Percentiles rank a stretch among this genome's conserved stretches.
phyloP scores from a whole-genome alignment of 2,113 vertebrate species.

The Paratilapia polleni region DNA sequence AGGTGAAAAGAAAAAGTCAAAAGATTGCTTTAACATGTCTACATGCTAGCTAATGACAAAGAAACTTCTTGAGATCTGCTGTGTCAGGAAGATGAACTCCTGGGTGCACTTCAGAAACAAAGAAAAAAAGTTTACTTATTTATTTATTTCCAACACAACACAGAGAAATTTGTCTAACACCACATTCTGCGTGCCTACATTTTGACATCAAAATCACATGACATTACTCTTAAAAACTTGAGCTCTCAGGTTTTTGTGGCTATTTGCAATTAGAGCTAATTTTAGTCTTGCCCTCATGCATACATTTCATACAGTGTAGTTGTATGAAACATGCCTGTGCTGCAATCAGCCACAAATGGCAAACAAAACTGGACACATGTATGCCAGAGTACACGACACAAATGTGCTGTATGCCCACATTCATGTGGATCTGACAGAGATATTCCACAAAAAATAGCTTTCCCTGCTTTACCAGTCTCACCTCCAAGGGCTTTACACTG shows the following conservation, averaged over 20 bases:
- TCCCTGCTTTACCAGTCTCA: not conserved
- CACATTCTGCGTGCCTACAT: not conserved
- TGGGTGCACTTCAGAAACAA: not conserved
- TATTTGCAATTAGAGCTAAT: constrained; percentile 40
- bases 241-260: constrained; percentile 29
- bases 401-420: constrained; percentile 27
- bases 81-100: not conserved
- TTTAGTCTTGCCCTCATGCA: constrained; percentile 52
- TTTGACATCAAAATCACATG: constrained; percentile 25
- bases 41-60: not conserved
- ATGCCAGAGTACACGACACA: constrained; percentile 37
- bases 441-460: constrained; percentile 18
- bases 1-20: not conserved
- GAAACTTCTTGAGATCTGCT: not conserved
- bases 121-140: not conserved
- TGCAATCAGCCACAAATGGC: constrained; percentile 54
- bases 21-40: not conserved
- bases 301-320: constrained; percentile 44
- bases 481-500: not conserved
- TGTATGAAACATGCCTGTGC: constrained; percentile 38
- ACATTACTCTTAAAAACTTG: constrained; percentile 24
- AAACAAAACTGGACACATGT: constrained; percentile 57
- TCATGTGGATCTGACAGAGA: constrained; percentile 8
- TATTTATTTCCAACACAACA: not conserved
- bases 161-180: not conserved